These are phyloP conservation scores for Caenorhabditis elegans DNA, from an alignment of 1,140 invertebrate species.

Conservation along the genomic window DNA sequence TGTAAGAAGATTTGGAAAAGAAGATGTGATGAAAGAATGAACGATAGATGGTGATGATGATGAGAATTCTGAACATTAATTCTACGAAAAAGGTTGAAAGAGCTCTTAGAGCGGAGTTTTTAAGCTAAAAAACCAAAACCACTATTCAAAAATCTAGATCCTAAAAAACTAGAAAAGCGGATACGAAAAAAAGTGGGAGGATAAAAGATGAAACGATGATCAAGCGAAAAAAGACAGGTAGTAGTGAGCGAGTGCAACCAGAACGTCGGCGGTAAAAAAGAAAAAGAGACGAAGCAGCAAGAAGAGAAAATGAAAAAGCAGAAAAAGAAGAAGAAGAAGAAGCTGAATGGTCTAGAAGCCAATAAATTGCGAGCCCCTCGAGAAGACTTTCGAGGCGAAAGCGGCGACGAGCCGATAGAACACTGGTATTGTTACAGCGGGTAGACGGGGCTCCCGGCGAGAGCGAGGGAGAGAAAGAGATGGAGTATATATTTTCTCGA, in stretches of 20 bases:
- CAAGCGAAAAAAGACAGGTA: not conserved
- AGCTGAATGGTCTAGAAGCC: constrained; percentile 2
- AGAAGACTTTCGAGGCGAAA: not conserved
- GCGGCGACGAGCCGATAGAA: not conserved
- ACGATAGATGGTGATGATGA: too few relatives aligned
- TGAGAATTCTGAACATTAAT: too few relatives aligned
- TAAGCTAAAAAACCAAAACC: too few relatives aligned
- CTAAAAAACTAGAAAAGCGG: not conserved
- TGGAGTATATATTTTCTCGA: not conserved
- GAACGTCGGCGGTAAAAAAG: constrained; percentile 5
- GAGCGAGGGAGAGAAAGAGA: not conserved
- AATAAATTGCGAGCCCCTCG: constrained; percentile 17
- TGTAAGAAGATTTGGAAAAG: not conserved
- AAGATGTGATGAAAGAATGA: not conserved
- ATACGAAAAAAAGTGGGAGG: not conserved
- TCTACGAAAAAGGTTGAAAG: too few relatives aligned
- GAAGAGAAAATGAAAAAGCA: not conserved
- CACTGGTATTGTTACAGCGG: constrained; percentile 29
- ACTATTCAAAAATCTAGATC: not conserved
- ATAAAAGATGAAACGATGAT: not conserved
- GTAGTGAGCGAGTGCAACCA: constrained; percentile 1
- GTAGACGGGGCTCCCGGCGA: not conserved
- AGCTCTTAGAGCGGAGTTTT: too few relatives aligned
- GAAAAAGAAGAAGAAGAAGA: not conserved
- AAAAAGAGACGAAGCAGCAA: constrained; percentile 26